A percentile compares a stretch with the other conserved stretches of the same genome.
Conservation (phyloP, 2,113 vertebrate genomes). For the Pseudolaguvia tuberculata region DNA sequence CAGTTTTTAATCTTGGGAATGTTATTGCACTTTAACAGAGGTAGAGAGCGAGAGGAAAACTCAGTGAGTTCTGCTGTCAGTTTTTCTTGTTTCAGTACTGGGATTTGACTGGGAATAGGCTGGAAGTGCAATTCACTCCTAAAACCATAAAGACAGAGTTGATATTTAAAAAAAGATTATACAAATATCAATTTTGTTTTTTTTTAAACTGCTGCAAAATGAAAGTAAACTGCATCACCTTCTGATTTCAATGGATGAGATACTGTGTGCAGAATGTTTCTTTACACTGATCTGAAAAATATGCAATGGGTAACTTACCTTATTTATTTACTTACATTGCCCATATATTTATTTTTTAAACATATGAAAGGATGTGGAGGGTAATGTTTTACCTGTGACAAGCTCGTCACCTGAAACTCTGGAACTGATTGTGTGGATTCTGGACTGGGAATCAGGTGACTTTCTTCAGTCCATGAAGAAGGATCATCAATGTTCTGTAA, state of each 20-base stretch:
- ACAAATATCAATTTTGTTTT: background rate
- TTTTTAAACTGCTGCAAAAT: background rate
- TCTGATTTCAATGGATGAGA: constrained; percentile 64
- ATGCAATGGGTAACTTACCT: background rate
- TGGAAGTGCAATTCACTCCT: constrained; percentile 64
- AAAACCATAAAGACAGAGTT: background rate
- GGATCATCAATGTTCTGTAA: constrained; percentile 50
- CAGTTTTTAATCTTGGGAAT: constrained; percentile 57
- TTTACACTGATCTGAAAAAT: constrained; percentile 53
- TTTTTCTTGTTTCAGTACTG: constrained; percentile 51
- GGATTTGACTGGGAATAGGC: constrained; percentile 56
- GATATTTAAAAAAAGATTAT: background rate
- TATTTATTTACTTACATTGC: too few species aligned
- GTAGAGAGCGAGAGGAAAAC: constrained; percentile 23
- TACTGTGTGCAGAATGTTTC: constrained; percentile 50
- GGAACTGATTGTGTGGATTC: constrained; percentile 26
- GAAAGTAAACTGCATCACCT: constrained; percentile 54
- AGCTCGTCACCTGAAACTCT: constrained; percentile 13
- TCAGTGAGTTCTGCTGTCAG: too few species aligned
- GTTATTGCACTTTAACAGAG: constrained; percentile 37
- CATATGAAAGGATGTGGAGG: background rate
- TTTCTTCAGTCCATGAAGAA: constrained; percentile 40
- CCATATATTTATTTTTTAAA: background rate
- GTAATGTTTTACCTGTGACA: constrained; percentile 27
- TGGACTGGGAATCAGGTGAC: constrained; percentile 41